Evolutionary conservation across 2,888 invertebrate genomes (phyloP), one percentile per base, ranked within the genome.

Genomic region (Drosophila phalerata): DNA sequence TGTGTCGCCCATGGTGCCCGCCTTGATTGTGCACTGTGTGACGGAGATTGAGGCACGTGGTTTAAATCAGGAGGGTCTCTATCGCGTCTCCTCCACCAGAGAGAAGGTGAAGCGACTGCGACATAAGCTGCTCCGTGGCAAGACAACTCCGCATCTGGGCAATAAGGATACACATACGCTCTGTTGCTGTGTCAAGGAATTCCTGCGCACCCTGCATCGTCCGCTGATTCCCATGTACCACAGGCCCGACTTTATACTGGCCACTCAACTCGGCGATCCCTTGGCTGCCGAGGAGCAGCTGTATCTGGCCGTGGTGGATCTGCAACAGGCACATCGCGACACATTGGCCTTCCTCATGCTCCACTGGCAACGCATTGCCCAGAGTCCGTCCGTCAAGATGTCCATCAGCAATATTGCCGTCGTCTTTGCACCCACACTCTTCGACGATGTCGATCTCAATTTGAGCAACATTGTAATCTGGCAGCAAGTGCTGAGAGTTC

Each of bases 11-110:
- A 75, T 81, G 81, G 84, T 85, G 48, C 84, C 84, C 0, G 87
- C 89, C 0, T n/a, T 85, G 42, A 81, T 85, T 25, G 87, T 85
- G 13, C 84, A 85, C n/a, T 88, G 89, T 19, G 87, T 86, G 13
- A 88, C 87, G 3, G 89, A 88, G 49, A 78, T 85, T n/a, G 84
- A 85, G 69, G 52, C 42, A 0, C 69, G 84, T 2, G 89, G 84
- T 1, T 28, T 85, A n/a, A 40, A 81, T 25, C 85, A 76, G 58
- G 84, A 86, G 51, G 84, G 84, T 3, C 79, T 85, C 11, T 88
- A 88, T 37, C 89, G 84, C 0, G 67, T 86, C 19, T 84, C 89
- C 28, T 88, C 84, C 13, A 85, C 89, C 17, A 51, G 68, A 8
- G 79, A 73, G n/a, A 85, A 85, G 43, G 88, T 88, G 19, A 84